Conservation (phyloP, 2,797 vertebrate genomes). For the Fratercula arctica region DNA sequence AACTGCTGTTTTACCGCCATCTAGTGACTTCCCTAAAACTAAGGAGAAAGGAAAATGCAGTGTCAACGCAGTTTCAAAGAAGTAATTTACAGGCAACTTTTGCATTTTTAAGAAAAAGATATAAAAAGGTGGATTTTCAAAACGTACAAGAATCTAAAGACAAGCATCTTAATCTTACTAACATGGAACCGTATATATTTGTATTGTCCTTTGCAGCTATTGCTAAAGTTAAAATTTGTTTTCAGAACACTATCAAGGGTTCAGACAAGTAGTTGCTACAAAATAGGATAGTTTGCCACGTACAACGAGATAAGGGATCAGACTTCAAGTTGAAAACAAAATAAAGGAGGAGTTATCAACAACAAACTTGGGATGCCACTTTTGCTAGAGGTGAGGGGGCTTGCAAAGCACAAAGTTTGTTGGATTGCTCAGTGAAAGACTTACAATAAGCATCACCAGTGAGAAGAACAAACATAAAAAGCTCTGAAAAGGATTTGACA, state of each 20-base stretch:
- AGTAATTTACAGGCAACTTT: neutral
- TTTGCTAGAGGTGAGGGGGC: neutral
- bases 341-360: neutral
- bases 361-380: neutral
- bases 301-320: neutral
- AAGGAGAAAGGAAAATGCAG: neutral
- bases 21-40: constrained; percentile 31
- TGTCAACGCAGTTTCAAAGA: neutral
- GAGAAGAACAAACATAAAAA: neutral
- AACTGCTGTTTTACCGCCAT: constrained; percentile 25
- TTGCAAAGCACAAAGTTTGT: neutral
- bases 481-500: neutral
- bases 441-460: neutral
- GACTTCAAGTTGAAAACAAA: neutral
- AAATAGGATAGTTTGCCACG: neutral
- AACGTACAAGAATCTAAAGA: neutral
- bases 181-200: neutral
- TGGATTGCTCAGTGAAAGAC: neutral
- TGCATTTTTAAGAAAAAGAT: neutral
- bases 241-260: neutral
- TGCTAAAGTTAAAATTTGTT: neutral
- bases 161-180: neutral
- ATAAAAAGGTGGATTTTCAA: neutral
- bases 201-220: neutral
- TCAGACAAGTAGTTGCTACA: neutral